phyloP scores from a whole-genome alignment of 2,888 invertebrate genomes.

The Stenodema calcarata region DNA sequence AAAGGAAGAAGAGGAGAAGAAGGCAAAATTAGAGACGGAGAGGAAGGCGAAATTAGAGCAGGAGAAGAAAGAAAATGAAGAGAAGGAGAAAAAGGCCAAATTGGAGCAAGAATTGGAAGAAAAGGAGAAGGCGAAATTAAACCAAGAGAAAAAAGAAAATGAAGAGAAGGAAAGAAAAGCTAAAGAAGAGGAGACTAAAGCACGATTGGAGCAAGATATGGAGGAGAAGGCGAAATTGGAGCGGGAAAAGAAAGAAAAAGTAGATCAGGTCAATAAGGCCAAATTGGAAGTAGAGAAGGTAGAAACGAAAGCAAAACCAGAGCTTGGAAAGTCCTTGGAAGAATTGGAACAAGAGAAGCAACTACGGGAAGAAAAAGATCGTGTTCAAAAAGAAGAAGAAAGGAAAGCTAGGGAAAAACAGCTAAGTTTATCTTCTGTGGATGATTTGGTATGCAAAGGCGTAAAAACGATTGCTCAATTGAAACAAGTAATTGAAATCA shows the following conservation, averaged over 20 bases:
- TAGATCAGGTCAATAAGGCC: conserved; percentile 12
- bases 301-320: conserved; percentile 20
- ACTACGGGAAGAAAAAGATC: conserved; percentile 42
- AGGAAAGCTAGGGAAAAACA: conserved; percentile 49
- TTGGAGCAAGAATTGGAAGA: conserved; percentile 46
- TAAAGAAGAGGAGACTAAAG: conserved; percentile 58
- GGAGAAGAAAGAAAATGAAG: conserved; percentile 50
- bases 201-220: conserved; percentile 42
- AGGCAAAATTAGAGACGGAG: conserved; percentile 51
- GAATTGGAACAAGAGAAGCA: conserved; percentile 46
- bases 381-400: neutral
- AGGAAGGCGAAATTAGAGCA: conserved; percentile 54
- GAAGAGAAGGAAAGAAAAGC: conserved; percentile 52
- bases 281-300: conserved; percentile 26
- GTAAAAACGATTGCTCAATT: conserved; percentile 27
- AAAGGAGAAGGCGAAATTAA: conserved; percentile 53
- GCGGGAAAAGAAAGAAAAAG: conserved; percentile 14
- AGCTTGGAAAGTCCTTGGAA: too few relatives aligned
- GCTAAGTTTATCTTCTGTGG: conserved; percentile 50
- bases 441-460: conserved; percentile 48
- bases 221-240: conserved; percentile 10
- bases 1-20: conserved; percentile 55
- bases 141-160: conserved; percentile 27
- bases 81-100: conserved; percentile 12
- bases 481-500: conserved; percentile 47